Evolutionary conservation across 2,888 invertebrate species (phyloP).

Genomic region (Caenorhabditis sp.): DNA sequence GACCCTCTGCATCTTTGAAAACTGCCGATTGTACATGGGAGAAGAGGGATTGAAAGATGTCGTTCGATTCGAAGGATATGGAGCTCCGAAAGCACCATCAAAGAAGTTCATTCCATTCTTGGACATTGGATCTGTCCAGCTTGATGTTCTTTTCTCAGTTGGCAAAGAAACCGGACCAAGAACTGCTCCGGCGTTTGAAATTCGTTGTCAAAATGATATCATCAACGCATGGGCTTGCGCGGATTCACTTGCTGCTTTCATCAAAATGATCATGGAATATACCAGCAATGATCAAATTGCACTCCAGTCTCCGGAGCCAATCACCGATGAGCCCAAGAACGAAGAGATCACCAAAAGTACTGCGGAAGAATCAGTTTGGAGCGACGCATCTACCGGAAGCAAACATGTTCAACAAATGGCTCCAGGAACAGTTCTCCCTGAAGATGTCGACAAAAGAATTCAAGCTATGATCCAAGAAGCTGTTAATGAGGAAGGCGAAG

Average conservation of each 20-base stretch:
- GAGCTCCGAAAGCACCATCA: constrained; percentile 8
- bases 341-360: constrained; percentile 37
- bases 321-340: constrained; percentile 32
- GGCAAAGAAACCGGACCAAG: constrained; percentile 45
- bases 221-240: constrained; percentile 78
- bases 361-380: constrained; percentile 56
- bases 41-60: constrained; percentile 44
- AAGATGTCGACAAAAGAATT: constrained; percentile 41
- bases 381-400: constrained; percentile 48
- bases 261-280: constrained; percentile 73
- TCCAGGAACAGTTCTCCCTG: constrained; percentile 25
- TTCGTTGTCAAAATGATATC: constrained; percentile 65
- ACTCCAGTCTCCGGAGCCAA: constrained; percentile 24
- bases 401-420: constrained; percentile 42
- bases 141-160: constrained; percentile 65
- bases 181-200: constrained; percentile 68
- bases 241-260: constrained; percentile 77
- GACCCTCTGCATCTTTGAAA: constrained; percentile 66
- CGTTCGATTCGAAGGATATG: constrained; percentile 55
- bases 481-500: constrained; percentile 54
- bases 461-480: constrained; percentile 73
- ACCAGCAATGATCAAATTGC: constrained; percentile 67
- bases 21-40: constrained; percentile 59
- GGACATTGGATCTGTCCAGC: constrained; percentile 70
- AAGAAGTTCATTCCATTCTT: constrained; percentile 67